These are phyloP conservation scores for Odontomachus brunneus DNA, from an alignment of 1,140 invertebrate species.

Conservation along the genomic window DNA sequence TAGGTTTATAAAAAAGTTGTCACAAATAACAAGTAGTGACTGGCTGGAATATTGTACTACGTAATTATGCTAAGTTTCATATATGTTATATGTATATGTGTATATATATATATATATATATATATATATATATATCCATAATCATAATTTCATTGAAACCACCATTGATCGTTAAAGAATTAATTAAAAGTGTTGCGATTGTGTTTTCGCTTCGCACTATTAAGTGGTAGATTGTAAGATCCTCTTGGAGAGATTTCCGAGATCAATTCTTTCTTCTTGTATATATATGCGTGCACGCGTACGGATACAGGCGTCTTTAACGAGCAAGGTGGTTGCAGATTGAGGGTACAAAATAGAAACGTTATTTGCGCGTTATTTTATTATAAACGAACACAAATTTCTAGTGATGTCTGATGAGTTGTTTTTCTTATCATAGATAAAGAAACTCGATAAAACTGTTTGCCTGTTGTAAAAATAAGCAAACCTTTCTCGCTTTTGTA, in stretches of 20 bases:
- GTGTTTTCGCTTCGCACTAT: slow-evolving; percentile 30
- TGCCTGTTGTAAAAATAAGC: slow-evolving; percentile 61
- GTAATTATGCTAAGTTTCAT: slow-evolving; percentile 74
- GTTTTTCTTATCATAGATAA: slow-evolving; percentile 60
- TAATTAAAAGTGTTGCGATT: slow-evolving; percentile 53
- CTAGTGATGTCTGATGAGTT: slow-evolving; percentile 34
- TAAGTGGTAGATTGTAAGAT: slow-evolving; percentile 53
- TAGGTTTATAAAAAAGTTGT: slow-evolving; percentile 78
- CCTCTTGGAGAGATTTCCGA: slow-evolving; percentile 46
- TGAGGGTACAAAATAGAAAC: slow-evolving; percentile 75
- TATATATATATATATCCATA: slow-evolving; percentile 19
- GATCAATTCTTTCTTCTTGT: slow-evolving; percentile 51
- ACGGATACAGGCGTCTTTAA: slow-evolving; percentile 62
- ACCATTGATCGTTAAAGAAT: slow-evolving; percentile 74
- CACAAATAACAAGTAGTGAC: slow-evolving; percentile 76
- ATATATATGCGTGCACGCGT: background rate
- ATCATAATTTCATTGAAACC: slow-evolving; percentile 59
- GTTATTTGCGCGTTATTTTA: slow-evolving; percentile 49
- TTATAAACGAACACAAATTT: slow-evolving; percentile 58
- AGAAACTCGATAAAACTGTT: slow-evolving; percentile 53
- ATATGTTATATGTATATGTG: slow-evolving; percentile 56
- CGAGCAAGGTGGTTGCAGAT: slow-evolving; percentile 69
- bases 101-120: too few species aligned
- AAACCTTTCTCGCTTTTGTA: slow-evolving; percentile 69
- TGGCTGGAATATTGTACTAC: slow-evolving; percentile 76